Evolutionary conservation across 2,797 vertebrate genomes (phyloP), one percentile per base, ranked within the genome.

Genomic region (Leptodactylus fallax): DNA sequence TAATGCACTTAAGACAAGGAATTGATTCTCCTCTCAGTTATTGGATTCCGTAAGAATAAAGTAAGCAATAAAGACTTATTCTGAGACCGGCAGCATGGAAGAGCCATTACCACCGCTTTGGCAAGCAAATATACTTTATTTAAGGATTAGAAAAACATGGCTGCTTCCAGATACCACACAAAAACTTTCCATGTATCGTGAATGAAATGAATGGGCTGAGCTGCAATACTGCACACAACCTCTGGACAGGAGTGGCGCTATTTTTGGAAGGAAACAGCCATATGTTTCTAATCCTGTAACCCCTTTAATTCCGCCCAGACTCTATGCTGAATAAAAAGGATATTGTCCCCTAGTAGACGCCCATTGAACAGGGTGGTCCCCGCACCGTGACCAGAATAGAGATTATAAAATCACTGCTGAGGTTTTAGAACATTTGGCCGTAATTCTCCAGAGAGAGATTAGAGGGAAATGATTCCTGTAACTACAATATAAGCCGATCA

Each of bases 401-500:
- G 0, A 61, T 51, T 45, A 63, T n/a, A 13, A 19, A 60, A 78
- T 25, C 1, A 1, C 21, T 58, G 77, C 14, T 23, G 77, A 45
- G 2, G 2, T 36, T 74, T 36, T 27, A 21, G 14, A 16, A 36
- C 77, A 19, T 79, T 56, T 21, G 51, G 12, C 51, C 17, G n/a
- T 3, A 11, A 47, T 63, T 0, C 45, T 25, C 60, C 21, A 7
- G 45, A 19, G 79, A 9, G 17, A 51, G 17, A n/a, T n/a, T 63
- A n/a, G 11, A 23, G 13, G 0, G 17, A 13, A 51, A 81, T 51
- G 21, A 51, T 81, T 81, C 79, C 79, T 81, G 79, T 65, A 81
- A 81, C 60, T 65, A 65, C 58, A 61, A 65, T 51, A 63, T 19
- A 63, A 81, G 25, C 60, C 14, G 60, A 63, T 81, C 79, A 4